A percentile compares a stretch with the other conserved stretches of the same genome.
Conservation (phyloP, 2,797 vertebrate species). For the Pangasius krempfi region DNA sequence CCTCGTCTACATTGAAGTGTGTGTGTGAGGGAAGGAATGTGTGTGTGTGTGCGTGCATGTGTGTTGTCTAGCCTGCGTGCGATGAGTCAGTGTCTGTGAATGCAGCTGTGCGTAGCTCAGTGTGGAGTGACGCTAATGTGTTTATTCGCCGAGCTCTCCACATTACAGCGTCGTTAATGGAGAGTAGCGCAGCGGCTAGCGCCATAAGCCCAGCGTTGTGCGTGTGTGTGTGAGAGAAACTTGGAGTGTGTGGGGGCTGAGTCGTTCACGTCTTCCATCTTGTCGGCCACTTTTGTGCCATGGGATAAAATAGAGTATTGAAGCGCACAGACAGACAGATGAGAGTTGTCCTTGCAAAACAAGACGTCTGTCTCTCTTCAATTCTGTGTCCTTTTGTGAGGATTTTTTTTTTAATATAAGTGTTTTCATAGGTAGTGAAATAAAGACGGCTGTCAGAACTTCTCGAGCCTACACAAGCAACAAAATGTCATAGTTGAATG, state of each 20-base stretch:
- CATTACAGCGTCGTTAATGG: conserved; percentile 71
- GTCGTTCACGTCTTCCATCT: conserved; percentile 3
- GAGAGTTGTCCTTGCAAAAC: conserved; percentile 4
- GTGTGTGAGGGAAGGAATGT: conserved; percentile 7
- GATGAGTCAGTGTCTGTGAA: conserved; percentile 52
- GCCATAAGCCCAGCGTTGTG: conserved; percentile 40
- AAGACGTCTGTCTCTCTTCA: neutral
- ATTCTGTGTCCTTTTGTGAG: neutral
- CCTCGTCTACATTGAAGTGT: conserved; percentile 3
- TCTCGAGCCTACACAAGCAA: neutral
- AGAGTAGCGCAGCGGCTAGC: conserved; percentile 47
- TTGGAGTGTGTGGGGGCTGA: neutral
- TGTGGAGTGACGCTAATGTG: conserved; percentile 48
- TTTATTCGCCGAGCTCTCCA: conserved; percentile 68
- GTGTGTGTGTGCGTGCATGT: conserved; percentile 40
- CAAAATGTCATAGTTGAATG: neutral
- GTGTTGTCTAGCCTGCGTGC: conserved; percentile 13
- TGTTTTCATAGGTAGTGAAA: neutral
- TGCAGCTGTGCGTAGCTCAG: conserved; percentile 34
- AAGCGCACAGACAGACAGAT: neutral
- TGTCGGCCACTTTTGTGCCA: neutral
- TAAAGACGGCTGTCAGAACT: neutral
- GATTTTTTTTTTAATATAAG: too few species aligned
- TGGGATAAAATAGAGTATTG: neutral
- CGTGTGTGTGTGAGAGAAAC: conserved; percentile 4